Conservation (phyloP, 2,797 vertebrate genomes). For the Apogon hyalosoma region DNA sequence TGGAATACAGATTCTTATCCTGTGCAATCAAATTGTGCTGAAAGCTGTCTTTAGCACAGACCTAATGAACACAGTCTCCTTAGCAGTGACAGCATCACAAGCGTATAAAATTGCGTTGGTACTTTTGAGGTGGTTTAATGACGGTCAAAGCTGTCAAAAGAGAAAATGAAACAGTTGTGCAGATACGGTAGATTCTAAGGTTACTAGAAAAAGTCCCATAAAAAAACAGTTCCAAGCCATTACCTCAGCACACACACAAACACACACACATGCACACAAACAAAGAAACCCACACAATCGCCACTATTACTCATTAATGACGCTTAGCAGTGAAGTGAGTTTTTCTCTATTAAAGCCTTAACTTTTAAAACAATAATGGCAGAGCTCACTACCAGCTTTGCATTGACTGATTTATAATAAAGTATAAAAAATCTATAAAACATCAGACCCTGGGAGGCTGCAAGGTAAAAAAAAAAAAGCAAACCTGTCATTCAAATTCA, state of each 20-base stretch:
- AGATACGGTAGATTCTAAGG: constrained; percentile 46
- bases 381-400: constrained; percentile 32
- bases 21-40: constrained; percentile 52
- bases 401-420: constrained; percentile 63
- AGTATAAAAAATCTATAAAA: constrained; percentile 58
- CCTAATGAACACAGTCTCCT: constrained; percentile 24
- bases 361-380: constrained; percentile 20
- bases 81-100: constrained; percentile 24
- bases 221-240: constrained; percentile 54
- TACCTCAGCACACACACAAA: constrained; percentile 20
- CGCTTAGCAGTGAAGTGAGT: constrained; percentile 29
- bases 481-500: constrained; percentile 44
- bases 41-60: constrained; percentile 31
- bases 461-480: constrained; percentile 25
- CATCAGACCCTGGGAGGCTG: constrained; percentile 27
- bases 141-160: constrained; percentile 46
- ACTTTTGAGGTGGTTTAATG: constrained; percentile 29
- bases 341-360: constrained; percentile 34
- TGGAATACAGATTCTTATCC: constrained; percentile 53
- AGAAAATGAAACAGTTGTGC: constrained; percentile 52
- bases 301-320: constrained; percentile 45
- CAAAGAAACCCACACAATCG: constrained; percentile 17
- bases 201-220: constrained; percentile 69
- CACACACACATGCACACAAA: constrained; percentile 20
- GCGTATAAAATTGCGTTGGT: constrained; percentile 13